phyloP scores from a whole-genome alignment of 1,140 invertebrate genomes.

The Cotesia vestalis region DNA sequence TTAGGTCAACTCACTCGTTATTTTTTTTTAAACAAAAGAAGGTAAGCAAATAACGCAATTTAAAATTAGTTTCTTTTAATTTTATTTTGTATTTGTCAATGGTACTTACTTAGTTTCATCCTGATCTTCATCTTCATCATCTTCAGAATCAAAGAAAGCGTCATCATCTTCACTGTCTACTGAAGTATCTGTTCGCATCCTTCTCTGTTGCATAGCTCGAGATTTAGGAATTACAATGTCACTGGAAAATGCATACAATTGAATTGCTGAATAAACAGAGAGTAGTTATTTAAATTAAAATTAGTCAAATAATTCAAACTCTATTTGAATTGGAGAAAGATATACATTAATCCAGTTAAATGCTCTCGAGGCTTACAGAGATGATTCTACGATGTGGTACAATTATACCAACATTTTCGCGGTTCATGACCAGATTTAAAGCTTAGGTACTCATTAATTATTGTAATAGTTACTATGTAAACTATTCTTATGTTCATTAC shows the following conservation, averaged over 20 bases:
- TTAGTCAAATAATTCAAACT: not conserved
- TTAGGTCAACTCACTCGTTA: constrained; percentile 19
- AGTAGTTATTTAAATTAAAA: constrained; percentile 22
- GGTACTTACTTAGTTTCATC: constrained; percentile 66
- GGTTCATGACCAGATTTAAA: constrained; percentile 21
- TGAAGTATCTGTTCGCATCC: constrained; percentile 62
- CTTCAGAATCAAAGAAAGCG: constrained; percentile 77
- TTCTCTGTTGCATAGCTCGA: constrained; percentile 65
- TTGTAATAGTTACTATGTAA: not conserved
- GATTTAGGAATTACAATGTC: constrained; percentile 77
- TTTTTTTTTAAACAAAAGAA: constrained; percentile 9
- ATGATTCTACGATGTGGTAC: not conserved
- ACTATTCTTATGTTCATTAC: no score
- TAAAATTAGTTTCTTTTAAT: constrained; percentile 10
- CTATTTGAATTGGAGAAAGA: constrained; percentile 2
- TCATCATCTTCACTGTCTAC: constrained; percentile 74
- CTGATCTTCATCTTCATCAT: constrained; percentile 71
- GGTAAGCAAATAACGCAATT: constrained; percentile 2
- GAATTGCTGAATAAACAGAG: not conserved
- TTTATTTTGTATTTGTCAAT: not conserved
- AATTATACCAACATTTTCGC: constrained; percentile 9
- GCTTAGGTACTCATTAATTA: constrained; percentile 18
- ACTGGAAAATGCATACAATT: constrained; percentile 57
- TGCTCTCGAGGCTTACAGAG: constrained; percentile 9
- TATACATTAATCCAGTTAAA: constrained; percentile 21